Conservation (phyloP, 2,888 invertebrate genomes). For the Synanthedon tipuliformis region DNA sequence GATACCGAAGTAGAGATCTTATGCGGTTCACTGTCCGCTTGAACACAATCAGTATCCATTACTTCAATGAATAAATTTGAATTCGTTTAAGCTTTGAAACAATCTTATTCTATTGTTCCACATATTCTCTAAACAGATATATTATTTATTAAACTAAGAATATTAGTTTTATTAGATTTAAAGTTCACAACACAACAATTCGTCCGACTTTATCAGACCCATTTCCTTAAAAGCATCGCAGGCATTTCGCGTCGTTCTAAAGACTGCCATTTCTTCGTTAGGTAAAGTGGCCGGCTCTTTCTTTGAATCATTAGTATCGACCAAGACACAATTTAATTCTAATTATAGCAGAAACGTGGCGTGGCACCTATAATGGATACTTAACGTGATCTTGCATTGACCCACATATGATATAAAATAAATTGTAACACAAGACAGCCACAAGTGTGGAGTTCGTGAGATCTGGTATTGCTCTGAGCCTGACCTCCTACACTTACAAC, state of each 20-base stretch:
- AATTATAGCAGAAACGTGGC: constrained; percentile 41
- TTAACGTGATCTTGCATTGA: constrained; percentile 46
- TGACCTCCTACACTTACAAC: constrained; percentile 1
- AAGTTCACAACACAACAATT: not conserved
- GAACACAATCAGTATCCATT: constrained; percentile 23
- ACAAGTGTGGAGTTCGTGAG: constrained; percentile 8
- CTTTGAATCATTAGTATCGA: constrained; percentile 12
- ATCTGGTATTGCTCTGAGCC: constrained; percentile 23
- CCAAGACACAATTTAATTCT: constrained; percentile 32
- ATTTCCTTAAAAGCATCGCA: not conserved
- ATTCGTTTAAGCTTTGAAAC: constrained; percentile 8
- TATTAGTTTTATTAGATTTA: not conserved
- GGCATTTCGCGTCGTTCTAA: not conserved
- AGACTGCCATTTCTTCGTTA: not conserved
- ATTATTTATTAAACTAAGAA: constrained; percentile 2
- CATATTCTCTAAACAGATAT: constrained; percentile 7
- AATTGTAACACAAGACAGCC: constrained; percentile 34
- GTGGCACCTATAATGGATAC: constrained; percentile 34
- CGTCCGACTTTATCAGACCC: not conserved
- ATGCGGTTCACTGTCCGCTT: constrained; percentile 3
- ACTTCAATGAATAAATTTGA: constrained; percentile 23
- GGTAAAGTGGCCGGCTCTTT: not conserved
- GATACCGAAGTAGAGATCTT: not conserved
- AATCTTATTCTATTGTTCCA: constrained; percentile 7
- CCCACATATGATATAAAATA: constrained; percentile 58